phyloP scores from a whole-genome alignment of 1,140 invertebrate genomes.

The Ceratosolen fusciceps region DNA sequence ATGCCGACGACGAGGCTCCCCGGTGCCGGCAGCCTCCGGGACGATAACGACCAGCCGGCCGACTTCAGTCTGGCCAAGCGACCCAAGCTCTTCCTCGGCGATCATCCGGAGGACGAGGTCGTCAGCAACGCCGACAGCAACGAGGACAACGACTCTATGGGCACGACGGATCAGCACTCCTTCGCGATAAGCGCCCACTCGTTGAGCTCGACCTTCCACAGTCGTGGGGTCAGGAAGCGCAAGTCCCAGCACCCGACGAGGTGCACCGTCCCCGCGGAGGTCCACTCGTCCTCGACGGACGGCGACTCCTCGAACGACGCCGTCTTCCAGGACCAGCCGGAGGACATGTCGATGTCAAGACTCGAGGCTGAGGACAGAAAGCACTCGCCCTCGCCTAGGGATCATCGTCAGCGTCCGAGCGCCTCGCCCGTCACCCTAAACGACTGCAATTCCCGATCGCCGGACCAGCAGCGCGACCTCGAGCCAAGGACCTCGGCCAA shows the following conservation, averaged over 20 bases:
- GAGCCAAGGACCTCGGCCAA: background rate
- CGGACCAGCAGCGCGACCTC: conserved; percentile 45
- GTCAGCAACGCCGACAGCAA: conserved; percentile 81
- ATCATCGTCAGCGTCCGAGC: conserved; percentile 8
- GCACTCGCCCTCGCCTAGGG: conserved; percentile 52
- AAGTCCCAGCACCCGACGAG: conserved; percentile 94
- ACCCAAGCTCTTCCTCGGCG: conserved; percentile 74
- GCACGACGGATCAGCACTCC: conserved; percentile 60
- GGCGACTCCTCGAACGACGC: conserved; percentile 79
- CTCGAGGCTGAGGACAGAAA: conserved; percentile 63
- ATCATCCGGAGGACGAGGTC: conserved; percentile 77
- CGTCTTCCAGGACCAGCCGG: conserved; percentile 73
- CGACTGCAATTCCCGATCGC: conserved; percentile 52
- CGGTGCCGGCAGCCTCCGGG: conserved; percentile 52
- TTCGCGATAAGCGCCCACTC: conserved; percentile 59
- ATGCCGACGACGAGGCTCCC: conserved; percentile 51
- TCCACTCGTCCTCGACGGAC: conserved; percentile 72
- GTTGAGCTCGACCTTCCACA: conserved; percentile 61
- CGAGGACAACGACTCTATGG: conserved; percentile 77
- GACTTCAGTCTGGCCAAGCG: conserved; percentile 80
- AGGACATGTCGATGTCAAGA: conserved; percentile 75
- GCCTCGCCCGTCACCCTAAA: conserved; percentile 28
- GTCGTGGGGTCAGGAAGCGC: conserved; percentile 78
- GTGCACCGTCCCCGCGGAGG: conserved; percentile 77
- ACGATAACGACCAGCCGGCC: conserved; percentile 75